Evolutionary conservation across 2,797 vertebrate species (phyloP).

Genomic region (Sebastes umbrosus): DNA sequence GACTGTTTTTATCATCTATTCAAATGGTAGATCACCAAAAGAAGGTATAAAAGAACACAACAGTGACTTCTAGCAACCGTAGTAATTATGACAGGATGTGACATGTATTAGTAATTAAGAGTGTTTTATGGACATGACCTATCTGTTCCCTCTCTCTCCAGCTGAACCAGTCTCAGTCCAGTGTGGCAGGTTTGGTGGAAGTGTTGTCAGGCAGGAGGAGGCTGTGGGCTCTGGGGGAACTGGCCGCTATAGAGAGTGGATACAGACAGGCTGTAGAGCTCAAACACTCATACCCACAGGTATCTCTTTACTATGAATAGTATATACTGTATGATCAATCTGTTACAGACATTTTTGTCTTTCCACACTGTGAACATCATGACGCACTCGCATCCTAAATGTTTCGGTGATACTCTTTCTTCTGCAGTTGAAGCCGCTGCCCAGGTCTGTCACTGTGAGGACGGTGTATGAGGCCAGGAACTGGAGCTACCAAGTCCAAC

Average conservation of each 20-base stretch:
- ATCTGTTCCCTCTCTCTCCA: slow-evolving; percentile 31
- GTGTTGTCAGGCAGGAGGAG: slow-evolving; percentile 63
- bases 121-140: background rate
- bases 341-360: background rate
- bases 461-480: slow-evolving; percentile 71
- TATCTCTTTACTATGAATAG: slow-evolving; percentile 28
- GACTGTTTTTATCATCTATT: no score
- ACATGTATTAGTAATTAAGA: background rate
- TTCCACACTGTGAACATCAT: background rate
- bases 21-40: no score
- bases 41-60: no score
- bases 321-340: background rate
- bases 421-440: slow-evolving; percentile 80
- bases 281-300: slow-evolving; percentile 81
- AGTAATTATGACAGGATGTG: no score
- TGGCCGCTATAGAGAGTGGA: slow-evolving; percentile 60
- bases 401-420: slow-evolving; percentile 2
- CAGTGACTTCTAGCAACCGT: accelerated
- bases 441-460: slow-evolving; percentile 74
- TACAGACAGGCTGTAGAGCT: slow-evolving; percentile 77
- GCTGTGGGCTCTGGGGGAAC: slow-evolving; percentile 70
- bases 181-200: slow-evolving; percentile 62
- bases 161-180: slow-evolving; percentile 74
- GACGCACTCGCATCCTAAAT: background rate
- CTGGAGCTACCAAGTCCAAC: slow-evolving; percentile 74